A percentile compares a stretch with the other conserved stretches of the same genome.
phyloP scores from a whole-genome alignment of 2,797 vertebrate species.

The Typhlichthys subterraneus region DNA sequence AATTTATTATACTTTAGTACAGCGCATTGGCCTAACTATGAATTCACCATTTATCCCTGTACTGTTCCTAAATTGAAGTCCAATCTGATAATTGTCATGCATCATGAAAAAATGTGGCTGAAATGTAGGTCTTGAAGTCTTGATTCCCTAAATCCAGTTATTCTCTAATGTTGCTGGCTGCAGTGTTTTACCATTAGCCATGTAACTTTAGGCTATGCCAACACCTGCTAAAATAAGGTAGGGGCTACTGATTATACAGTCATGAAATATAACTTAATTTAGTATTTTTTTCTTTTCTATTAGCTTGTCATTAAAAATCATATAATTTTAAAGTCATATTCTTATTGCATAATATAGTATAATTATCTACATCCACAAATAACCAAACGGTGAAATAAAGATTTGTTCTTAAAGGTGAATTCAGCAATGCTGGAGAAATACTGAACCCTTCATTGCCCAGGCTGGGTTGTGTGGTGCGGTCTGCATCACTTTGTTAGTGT shows the following conservation, averaged over 20 bases:
- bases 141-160: conserved; percentile 60
- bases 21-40: no score
- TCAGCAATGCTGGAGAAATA: no score
- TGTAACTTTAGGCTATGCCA: no score
- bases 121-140: conserved; percentile 31
- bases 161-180: conserved; percentile 21
- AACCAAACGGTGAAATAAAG: conserved; percentile 10
- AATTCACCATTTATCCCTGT: conserved; percentile 21
- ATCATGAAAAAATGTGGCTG: conserved; percentile 1
- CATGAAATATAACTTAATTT: no score
- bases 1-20: conserved; percentile 17
- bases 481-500: no score
- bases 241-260: no score
- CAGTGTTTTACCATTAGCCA: neutral
- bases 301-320: neutral
- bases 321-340: no score
- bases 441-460: no score
- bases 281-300: neutral
- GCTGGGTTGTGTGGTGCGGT: no score
- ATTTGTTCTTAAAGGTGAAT: neutral
- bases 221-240: no score
- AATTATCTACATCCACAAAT: conserved; percentile 1
- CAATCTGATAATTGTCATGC: conserved; percentile 17
- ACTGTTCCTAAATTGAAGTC: conserved; percentile 16
- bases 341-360: neutral